Evolutionary conservation across 37 sponge, comb jelly and placozoan species (phyloP), one percentile per base, ranked within the genome.

Genomic region (Cladorhizidae sp.): DNA sequence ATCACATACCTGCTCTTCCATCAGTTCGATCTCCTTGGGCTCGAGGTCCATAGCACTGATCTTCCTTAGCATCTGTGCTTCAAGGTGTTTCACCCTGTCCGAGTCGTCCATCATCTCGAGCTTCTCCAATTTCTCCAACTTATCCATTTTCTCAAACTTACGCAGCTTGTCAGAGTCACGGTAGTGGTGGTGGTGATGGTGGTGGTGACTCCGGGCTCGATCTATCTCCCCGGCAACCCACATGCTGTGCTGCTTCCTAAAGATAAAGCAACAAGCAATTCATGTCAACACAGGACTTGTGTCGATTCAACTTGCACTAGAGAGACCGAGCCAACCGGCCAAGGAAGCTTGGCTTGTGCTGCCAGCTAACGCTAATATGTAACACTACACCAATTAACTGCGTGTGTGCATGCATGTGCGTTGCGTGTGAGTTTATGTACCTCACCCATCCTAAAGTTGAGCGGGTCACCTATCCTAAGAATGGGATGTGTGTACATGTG

Each of bases 1-100:
- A n/a, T n/a, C n/a, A 61, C 17, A 65, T 31, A 65, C 67, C 67
- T 65, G 11, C 33, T 65, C 67, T 25, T 65, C 67, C 67, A 65
- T 31, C 35, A 65, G 67, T 65, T 65, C 67, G 35, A 65, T 65
- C 67, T 31, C 31, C 31, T 65, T 65, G 3, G 67, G 67, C 35
- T 85, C 73, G 21, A 31, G 42, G 21, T 41, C 71, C 85, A 85
- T 43, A 20, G 49, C 82, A 64, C 74, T 26, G 36, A 85, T 78
- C 73, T 85, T 85, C 51, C 54, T 71, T 29, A 85, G 63, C 79
- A 85, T 78, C 50, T 79, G 86, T 0, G 79, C 84, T n/a, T 85
- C 79, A 42, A 84, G 70, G 29, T 49, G 77, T n/a, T 77, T 77
- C 57, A 84, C 59, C 41, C 57, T 75, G 26, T 84, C 85, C 0